Conservation (phyloP, 1,140 invertebrate species). For the Drosophila jambulina region DNA sequence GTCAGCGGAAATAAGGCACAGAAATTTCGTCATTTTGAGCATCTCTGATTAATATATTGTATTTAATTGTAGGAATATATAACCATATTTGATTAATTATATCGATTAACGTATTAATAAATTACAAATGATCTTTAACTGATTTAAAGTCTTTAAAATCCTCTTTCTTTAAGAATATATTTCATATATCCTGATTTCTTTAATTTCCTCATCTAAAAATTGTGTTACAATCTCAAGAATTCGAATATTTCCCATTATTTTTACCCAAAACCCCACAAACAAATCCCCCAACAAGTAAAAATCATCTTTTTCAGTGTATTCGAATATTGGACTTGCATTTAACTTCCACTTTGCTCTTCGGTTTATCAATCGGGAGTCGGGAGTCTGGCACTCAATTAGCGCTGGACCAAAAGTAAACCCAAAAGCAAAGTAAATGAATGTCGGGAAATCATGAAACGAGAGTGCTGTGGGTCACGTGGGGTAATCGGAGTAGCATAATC, state of each 20-base stretch:
- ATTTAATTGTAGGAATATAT: too few species aligned
- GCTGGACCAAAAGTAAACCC: slow-evolving; percentile 33
- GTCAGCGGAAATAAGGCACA: too few species aligned
- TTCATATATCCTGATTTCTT: background rate
- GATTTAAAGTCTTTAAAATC: too few species aligned
- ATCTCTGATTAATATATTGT: too few species aligned
- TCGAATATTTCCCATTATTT: background rate
- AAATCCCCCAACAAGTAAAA: too few species aligned
- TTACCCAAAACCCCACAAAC: background rate
- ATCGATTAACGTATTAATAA: too few species aligned
- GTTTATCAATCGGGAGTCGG: slow-evolving; percentile 26
- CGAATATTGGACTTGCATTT: slow-evolving; percentile 6
- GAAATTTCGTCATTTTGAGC: too few species aligned
- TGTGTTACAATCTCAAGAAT: background rate
- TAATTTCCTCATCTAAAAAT: background rate
- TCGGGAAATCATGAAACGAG: slow-evolving; percentile 40
- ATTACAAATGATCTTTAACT: too few species aligned
- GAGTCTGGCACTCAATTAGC: slow-evolving; percentile 53
- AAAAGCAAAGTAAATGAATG: slow-evolving; percentile 27
- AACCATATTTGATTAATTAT: too few species aligned
- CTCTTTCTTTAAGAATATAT: background rate
- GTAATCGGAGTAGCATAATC: slow-evolving; percentile 35
- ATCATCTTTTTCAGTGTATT: background rate
- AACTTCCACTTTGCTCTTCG: slow-evolving; percentile 15
- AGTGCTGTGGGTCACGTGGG: slow-evolving; percentile 47